Conservation (phyloP, 2,797 vertebrate species). For the Micromesistius poutassou region DNA sequence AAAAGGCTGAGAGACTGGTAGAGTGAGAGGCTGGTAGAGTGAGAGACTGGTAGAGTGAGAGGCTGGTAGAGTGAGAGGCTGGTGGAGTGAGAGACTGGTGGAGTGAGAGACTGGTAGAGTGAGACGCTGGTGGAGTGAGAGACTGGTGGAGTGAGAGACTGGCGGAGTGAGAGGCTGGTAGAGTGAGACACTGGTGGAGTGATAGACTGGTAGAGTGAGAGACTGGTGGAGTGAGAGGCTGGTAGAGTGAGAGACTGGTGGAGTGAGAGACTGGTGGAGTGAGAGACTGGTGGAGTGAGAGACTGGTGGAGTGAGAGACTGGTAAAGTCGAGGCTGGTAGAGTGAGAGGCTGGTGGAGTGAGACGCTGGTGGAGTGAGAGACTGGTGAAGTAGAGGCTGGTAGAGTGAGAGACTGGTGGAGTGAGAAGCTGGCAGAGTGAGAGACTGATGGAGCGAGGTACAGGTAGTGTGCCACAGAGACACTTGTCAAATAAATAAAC, state of each 20-base stretch:
- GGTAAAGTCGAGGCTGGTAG: neutral
- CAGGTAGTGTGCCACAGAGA: neutral
- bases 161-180: too few relatives aligned
- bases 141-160: too few relatives aligned
- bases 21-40: too few relatives aligned
- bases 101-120: neutral
- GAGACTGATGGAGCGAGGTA: neutral
- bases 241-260: neutral
- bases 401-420: neutral
- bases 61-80: too few relatives aligned
- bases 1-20: neutral
- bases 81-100: too few relatives aligned
- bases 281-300: neutral
- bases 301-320: neutral
- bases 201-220: neutral
- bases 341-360: neutral
- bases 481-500: slow-evolving; percentile 1
- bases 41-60: too few relatives aligned
- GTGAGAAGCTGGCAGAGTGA: neutral
- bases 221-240: neutral
- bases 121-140: too few relatives aligned
- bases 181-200: neutral
- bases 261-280: neutral
- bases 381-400: neutral
- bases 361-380: neutral